A percentile compares a stretch with the other conserved stretches of the same genome.
phyloP scores from a whole-genome alignment of 2,888 invertebrate species.

The Alloscopus bannaensis region DNA sequence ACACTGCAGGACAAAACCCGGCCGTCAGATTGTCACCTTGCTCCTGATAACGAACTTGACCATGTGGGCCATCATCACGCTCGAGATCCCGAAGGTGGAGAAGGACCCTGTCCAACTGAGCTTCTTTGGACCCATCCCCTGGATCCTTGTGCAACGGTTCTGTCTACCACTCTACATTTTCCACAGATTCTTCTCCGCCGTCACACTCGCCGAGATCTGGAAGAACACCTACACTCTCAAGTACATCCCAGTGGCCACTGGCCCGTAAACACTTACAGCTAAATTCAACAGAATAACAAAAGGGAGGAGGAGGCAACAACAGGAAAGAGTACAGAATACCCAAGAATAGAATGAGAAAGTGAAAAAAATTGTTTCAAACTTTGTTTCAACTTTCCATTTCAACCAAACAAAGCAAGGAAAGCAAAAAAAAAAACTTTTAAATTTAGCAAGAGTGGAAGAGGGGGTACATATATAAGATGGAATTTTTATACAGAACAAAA shows the following conservation, averaged over 20 bases:
- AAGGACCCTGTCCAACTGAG: conserved; percentile 87
- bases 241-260: conserved; percentile 73
- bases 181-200: conserved; percentile 96
- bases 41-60: conserved; percentile 96
- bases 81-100: conserved; percentile 94
- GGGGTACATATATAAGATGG: conserved; percentile 6
- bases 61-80: conserved; percentile 97
- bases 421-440: background rate
- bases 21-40: conserved; percentile 96
- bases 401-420: background rate
- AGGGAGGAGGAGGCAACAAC: background rate
- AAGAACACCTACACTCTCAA: conserved; percentile 88
- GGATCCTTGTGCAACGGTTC: conserved; percentile 94
- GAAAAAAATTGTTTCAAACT: background rate
- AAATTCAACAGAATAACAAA: background rate
- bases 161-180: conserved; percentile 96
- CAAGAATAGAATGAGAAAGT: too few relatives aligned
- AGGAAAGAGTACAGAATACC: background rate
- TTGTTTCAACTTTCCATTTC: conserved; percentile 1
- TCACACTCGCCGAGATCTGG: conserved; percentile 96
- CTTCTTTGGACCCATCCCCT: conserved; percentile 94
- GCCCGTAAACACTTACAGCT: conserved; percentile 66
- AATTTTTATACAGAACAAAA: background rate
- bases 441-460: background rate
- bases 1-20: conserved; percentile 95